Evolutionary conservation across 1,140 invertebrate species (phyloP), one percentile per base, ranked within the genome.

Genomic region (Heliconius eleuchia): DNA sequence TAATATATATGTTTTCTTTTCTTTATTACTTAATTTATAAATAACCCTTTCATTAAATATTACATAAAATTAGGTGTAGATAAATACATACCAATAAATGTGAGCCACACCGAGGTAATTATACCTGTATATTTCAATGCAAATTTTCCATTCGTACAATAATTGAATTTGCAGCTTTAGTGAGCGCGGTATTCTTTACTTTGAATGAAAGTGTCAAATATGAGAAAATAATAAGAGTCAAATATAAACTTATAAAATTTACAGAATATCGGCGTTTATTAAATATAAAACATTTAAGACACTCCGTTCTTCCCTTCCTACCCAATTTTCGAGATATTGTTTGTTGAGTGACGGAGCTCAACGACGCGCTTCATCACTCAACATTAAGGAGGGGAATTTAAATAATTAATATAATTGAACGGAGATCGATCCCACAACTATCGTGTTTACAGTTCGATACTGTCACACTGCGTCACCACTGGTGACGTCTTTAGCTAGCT

Each of bases 151-250:
- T 11, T 60, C 57, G 57, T 60, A 60, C n/a, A 60, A 60, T 60
- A 60, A 60, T 60, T 60, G 57, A 60, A 60, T 60, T 60, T 60
- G 57, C 57, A 60, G n/a, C 23, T 11, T 60, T 60, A 11, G 57
- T n/a, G 57, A 60, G 3, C 57, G 57, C 57, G 57, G 57, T 60
- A 60, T 60, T 60, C 57, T 23, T 60, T 27, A 60, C 57, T 27
- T 1, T 8, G 57, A 60, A 60, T 60, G 9, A 27, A 27, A 60
- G n/a, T 60, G 57, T 60, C 71, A 78, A 66, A 78, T 23, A 71
- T 30, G 23, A 46, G 42, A 77, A 52, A 50, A 77, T 70, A 27
- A 60, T 60, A 60, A 60, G 6, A 60, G n/a, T 60, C 11, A 23
- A 27, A 60, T 23, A 27, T 60, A 60, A 27, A 13, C 9, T 60